phyloP scores from a whole-genome alignment of 2,888 invertebrate species.

The Troilus luridus region DNA sequence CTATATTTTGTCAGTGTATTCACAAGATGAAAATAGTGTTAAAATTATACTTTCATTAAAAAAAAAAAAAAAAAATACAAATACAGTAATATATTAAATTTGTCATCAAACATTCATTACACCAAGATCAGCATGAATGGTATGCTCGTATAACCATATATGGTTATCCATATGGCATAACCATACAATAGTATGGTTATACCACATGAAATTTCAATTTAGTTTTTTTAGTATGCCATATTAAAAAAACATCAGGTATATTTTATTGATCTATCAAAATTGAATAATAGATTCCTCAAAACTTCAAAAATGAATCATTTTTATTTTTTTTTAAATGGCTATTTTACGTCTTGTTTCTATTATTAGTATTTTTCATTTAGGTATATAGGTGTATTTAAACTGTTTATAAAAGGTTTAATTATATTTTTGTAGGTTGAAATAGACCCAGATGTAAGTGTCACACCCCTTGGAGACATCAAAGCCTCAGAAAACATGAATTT shows the following conservation, averaged over 20 bases:
- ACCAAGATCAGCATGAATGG: too few species aligned
- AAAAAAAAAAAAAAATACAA: not conserved
- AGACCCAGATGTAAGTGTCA: conserved; percentile 70
- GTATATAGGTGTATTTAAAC: not conserved
- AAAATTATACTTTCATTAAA: not conserved
- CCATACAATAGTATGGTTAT: too few species aligned
- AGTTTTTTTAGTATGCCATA: not conserved
- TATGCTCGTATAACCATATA: too few species aligned
- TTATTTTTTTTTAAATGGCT: too few species aligned
- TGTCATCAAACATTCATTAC: too few species aligned
- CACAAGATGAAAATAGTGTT: not conserved
- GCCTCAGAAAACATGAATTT: conserved; percentile 76
- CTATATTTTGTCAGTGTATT: not conserved
- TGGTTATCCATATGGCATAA: too few species aligned
- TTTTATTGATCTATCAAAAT: not conserved
- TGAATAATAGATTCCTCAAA: not conserved
- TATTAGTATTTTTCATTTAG: too few species aligned
- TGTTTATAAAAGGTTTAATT: not conserved
- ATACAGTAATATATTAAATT: not conserved
- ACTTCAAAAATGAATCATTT: not conserved
- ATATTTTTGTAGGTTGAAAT: conserved; percentile 67
- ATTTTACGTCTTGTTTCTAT: too few species aligned
- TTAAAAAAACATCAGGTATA: too few species aligned
- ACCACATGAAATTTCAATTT: not conserved
- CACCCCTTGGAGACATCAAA: conserved; percentile 68